Evolutionary conservation across 2,113 vertebrate species (phyloP).

Genomic region (Strigops habroptila): DNA sequence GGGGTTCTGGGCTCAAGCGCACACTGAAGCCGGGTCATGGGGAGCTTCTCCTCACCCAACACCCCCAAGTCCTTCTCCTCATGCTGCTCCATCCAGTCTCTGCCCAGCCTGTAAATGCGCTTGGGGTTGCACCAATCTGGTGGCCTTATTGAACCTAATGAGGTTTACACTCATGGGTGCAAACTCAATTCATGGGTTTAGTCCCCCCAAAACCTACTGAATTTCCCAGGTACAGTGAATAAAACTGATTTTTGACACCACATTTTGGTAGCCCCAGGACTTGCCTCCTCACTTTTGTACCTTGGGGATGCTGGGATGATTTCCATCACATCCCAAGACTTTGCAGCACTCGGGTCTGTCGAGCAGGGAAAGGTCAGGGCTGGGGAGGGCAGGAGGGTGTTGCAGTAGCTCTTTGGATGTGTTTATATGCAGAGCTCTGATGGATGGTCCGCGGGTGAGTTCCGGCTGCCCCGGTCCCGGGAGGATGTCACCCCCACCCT

Average conservation of each 20-base stretch:
- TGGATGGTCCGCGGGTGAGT: background rate
- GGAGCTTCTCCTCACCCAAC: background rate
- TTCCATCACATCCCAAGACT: accelerated
- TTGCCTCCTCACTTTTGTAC: background rate
- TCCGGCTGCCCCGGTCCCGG: background rate
- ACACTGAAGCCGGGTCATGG: background rate
- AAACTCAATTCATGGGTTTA: background rate
- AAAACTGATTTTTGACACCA: background rate
- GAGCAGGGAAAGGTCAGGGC: background rate
- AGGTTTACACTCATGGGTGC: background rate
- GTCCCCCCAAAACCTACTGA: background rate
- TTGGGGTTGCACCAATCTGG: no score
- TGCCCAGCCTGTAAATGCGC: background rate
- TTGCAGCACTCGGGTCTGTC: accelerated
- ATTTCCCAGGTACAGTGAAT: background rate
- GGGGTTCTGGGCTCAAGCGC: background rate
- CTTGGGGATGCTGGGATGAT: no score
- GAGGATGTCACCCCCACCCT: background rate
- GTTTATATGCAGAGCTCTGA: background rate
- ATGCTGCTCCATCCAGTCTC: background rate
- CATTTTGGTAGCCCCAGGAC: accelerated
- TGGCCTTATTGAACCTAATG: background rate
- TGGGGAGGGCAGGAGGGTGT: background rate
- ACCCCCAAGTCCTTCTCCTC: background rate
- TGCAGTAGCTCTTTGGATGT: background rate